Percentiles rank a stretch among this genome's conserved stretches.
Conservation (phyloP, 2,113 vertebrate genomes). For the Willisornis vidua region DNA sequence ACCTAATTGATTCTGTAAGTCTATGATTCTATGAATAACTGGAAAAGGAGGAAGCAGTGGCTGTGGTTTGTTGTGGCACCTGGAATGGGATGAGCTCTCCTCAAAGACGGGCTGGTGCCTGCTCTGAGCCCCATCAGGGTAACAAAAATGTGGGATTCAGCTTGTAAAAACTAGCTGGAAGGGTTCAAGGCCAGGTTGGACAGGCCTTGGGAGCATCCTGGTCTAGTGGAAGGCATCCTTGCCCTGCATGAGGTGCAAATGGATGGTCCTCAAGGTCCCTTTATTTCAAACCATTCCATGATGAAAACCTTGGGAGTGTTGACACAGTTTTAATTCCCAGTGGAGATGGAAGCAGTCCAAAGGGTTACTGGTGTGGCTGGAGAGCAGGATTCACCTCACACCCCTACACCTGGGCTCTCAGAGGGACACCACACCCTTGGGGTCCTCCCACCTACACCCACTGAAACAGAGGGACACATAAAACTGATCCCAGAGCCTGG, state of each 20-base stretch:
- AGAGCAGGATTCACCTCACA: background rate
- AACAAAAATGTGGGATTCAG: background rate
- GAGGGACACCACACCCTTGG: background rate
- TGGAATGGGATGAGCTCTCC: background rate
- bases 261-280: background rate
- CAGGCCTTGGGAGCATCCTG: background rate
- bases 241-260: background rate
- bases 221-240: background rate
- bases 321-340: background rate
- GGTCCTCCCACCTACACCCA: background rate
- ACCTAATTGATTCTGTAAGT: too few relatives aligned
- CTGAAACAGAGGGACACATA: background rate
- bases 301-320: background rate
- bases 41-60: background rate
- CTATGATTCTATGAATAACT: background rate
- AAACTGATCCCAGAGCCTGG: background rate
- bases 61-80: background rate
- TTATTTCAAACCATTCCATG: background rate
- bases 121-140: background rate
- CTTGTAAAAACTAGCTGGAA: background rate
- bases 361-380: background rate
- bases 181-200: background rate
- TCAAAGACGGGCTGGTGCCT: accelerated
- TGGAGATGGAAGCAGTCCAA: background rate
- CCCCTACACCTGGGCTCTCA: background rate